These are phyloP conservation scores for Suillia variegata DNA, from an alignment of 2,888 invertebrate genomes.

Conservation along the genomic window DNA sequence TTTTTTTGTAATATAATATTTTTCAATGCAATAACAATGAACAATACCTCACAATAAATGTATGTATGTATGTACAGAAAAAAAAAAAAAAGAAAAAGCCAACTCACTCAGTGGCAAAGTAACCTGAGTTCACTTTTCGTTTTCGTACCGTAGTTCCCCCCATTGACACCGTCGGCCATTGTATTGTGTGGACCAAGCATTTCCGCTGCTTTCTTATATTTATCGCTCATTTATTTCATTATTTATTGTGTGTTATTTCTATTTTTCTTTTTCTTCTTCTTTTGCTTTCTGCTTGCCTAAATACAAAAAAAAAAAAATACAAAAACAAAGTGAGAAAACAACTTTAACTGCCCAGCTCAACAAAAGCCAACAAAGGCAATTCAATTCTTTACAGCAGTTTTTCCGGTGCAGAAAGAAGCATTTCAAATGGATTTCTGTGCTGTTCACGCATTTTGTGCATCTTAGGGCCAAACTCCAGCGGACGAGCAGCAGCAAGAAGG, in stretches of 20 bases:
- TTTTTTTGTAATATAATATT: slow-evolving; percentile 9
- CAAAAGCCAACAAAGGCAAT: neutral
- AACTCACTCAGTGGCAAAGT: no score
- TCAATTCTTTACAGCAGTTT: neutral
- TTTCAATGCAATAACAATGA: slow-evolving; percentile 3
- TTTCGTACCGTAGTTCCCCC: no score
- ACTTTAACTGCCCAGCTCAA: slow-evolving; percentile 14
- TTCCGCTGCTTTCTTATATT: slow-evolving; percentile 34
- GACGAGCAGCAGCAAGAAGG: slow-evolving; percentile 5
- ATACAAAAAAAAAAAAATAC: slow-evolving; percentile 28
- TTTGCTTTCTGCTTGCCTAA: no score
- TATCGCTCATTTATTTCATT: slow-evolving; percentile 54
- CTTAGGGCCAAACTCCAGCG: slow-evolving; percentile 6
- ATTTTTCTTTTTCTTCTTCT: slow-evolving; percentile 27
- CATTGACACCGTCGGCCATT: slow-evolving; percentile 23
- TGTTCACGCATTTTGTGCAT: slow-evolving; percentile 23
- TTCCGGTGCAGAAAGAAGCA: slow-evolving; percentile 6
- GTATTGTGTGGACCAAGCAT: slow-evolving; percentile 28
- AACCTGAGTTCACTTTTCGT: no score
- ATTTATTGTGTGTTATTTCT: slow-evolving; percentile 51
- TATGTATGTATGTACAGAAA: neutral
- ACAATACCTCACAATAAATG: neutral
- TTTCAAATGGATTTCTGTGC: neutral
- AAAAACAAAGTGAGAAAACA: slow-evolving; percentile 27
- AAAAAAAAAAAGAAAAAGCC: neutral